Evolutionary conservation across 2,888 invertebrate genomes (phyloP), one percentile per base, ranked within the genome.

Genomic region (Arge pagana): DNA sequence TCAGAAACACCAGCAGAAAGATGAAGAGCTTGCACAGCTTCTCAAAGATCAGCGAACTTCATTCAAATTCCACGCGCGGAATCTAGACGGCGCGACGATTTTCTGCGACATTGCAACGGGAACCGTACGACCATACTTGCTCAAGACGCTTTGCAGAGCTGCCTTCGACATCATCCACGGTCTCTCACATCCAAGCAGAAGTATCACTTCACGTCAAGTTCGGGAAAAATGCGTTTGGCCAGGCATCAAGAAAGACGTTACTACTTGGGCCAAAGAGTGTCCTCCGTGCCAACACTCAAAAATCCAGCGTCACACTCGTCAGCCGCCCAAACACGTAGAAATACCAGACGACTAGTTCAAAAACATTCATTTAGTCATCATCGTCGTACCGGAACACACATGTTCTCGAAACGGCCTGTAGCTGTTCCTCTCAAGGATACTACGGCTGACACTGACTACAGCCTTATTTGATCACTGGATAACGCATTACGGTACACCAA

Each of bases 401-500:
- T 70, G 8, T 68, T 64, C 36, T 53, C 66, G 3, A 48, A 60
- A 4, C 68, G 65, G 64, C 62, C 65, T 6, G 69, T 66, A 40
- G 68, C 64, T 0, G 52, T 63, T 11, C 71, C 72, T 0, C 26
- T 72, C 2, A 15, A 36, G 16, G 58, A 73, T 43, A 64, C 62
- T 11, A 54, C 60, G 13, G 65, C 67, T 4, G 58, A 60, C 33
- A 65, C 66, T 67, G 1, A 66, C 67, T 0, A 41, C 48, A 4
- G 59, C 61, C 0, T 63, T 72, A 30, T 50, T 3, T n/a, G n/a
- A n/a, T n/a, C n/a, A n/a, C n/a, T n/a, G n/a, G n/a, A n/a, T n/a
- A n/a, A n/a, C n/a, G n/a, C 50, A 63, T 4, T 74, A 64, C 48
- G 70, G 70, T 4, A 52, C 61, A 1, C 71, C 68, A 0, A 30